phyloP scores from a whole-genome alignment of 2,113 vertebrate species.

The Naja naja region DNA sequence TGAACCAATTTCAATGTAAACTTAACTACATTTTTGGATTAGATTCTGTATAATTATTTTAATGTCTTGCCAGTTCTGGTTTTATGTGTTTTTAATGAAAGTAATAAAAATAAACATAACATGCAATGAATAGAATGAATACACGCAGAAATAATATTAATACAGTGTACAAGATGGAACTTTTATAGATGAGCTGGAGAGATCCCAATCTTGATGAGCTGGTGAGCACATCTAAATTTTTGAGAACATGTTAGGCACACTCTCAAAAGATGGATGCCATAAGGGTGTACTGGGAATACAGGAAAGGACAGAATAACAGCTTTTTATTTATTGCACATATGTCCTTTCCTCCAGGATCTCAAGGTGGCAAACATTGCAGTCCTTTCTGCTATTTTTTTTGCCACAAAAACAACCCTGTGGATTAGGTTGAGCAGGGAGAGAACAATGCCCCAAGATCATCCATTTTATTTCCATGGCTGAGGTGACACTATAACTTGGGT shows the following conservation, averaged over 20 bases:
- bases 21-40: neutral
- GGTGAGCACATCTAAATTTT: neutral
- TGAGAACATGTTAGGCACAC: neutral
- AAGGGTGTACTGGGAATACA: neutral
- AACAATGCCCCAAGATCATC: neutral
- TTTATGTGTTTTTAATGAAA: neutral
- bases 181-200: neutral
- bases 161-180: neutral
- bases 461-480: neutral
- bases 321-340: neutral
- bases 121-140: neutral
- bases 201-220: neutral
- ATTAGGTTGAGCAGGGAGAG: neutral
- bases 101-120: neutral
- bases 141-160: neutral
- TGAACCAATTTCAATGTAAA: neutral
- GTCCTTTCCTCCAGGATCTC: neutral
- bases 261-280: neutral
- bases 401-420: neutral
- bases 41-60: neutral
- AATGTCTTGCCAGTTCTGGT: neutral
- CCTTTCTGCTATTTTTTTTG: neutral
- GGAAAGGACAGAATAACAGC: neutral
- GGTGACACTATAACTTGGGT: neutral
- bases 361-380: neutral